Base-by-base conservation (phyloP, 2,888 invertebrate genomes). In the Acleris cristana region DNA sequence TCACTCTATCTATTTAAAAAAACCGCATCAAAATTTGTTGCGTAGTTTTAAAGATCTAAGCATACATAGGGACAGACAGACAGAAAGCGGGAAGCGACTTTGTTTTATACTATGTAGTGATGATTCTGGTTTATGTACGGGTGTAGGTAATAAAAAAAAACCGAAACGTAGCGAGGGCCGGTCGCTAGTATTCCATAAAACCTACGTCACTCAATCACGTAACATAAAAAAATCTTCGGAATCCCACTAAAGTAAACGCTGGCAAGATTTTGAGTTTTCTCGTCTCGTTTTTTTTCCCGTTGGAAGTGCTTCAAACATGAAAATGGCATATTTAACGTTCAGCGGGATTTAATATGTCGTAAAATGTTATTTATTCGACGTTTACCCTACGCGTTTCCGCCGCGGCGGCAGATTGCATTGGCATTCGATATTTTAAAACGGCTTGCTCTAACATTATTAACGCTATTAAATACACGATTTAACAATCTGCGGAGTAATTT, bases 301-400 rank as follows among this genome's bases (percentile, higher is more conserved):
- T 76, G 77, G 79, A 78, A 83, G 80, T 81, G 80, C 80, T 83
- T 82, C 81, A 82, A 83, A 84, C 80, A 86, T 83, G 85, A 82
- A 82, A 85, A 87, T 82, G 85, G 81, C 85, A 86, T 87, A 88
- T 87, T 88, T 87, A 88, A 87, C 84, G 86, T 86, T 88, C 85
- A 88, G 79, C 81, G 79, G 82, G 85, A 86, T 89, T 89, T 88
- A 89, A 89, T 88, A 88, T 85, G 87, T 86, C 89, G 83, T 90
- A 89, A 90, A 89, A 87, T 79, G 84, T 85, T 88, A 89, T 89
- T 90, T 89, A 89, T 89, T 83, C 72, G 76, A 81, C 84, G 83
- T 87, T 87, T 83, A 67, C 63, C 63, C 67, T 67, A 82, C 79
- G 82, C 83, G 77, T 78, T 78, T 80, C 78, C 78, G 74, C 76